A percentile compares a stretch with the other conserved stretches of the same genome.
Evolutionary conservation across 2,888 invertebrate genomes (phyloP).

Genomic region (Nymphalis polychloros): DNA sequence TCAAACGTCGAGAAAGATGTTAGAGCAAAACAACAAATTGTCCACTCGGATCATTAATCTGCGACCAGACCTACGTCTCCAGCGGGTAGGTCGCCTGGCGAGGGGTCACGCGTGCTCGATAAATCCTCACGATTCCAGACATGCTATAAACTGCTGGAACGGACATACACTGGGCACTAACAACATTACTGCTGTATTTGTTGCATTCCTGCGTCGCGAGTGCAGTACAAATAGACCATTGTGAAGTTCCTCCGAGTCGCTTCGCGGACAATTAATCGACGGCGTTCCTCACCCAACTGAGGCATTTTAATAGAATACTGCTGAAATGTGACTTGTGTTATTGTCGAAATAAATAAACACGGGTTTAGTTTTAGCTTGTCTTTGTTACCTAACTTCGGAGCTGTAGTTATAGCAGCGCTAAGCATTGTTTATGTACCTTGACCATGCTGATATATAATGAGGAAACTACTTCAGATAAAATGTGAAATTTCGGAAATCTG

Average conservation of each 20-base stretch:
- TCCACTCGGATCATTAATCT: slow-evolving; percentile 30
- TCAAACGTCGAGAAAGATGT: slow-evolving; percentile 23
- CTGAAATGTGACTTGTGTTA: slow-evolving; percentile 5
- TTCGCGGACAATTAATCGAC: slow-evolving; percentile 25
- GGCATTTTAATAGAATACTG: slow-evolving; percentile 16
- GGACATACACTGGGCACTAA: slow-evolving; percentile 22
- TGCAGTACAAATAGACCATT: slow-evolving; percentile 25
- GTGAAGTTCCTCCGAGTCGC: slow-evolving; percentile 17
- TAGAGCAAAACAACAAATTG: slow-evolving; percentile 25
- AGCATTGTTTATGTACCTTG: background rate
- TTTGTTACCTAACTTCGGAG: background rate
- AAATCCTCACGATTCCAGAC: slow-evolving; percentile 15
- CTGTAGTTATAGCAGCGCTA: background rate
- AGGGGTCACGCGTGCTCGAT: slow-evolving; percentile 9
- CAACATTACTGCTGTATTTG: slow-evolving; percentile 14
- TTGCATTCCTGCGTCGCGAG: slow-evolving; percentile 22
- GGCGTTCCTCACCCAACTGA: slow-evolving; percentile 16
- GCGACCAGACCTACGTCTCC: slow-evolving; percentile 7
- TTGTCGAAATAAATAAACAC: slow-evolving; percentile 4
- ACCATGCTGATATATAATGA: too few relatives aligned
- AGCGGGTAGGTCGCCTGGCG: background rate
- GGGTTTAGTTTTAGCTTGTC: background rate
- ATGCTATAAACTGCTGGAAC: slow-evolving; percentile 14
- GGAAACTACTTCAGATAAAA: too few relatives aligned
- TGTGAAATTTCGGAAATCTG: too few relatives aligned